Base-by-base conservation (phyloP, 2,888 invertebrate genomes). In the Hirtodrosophila confusa region DNA sequence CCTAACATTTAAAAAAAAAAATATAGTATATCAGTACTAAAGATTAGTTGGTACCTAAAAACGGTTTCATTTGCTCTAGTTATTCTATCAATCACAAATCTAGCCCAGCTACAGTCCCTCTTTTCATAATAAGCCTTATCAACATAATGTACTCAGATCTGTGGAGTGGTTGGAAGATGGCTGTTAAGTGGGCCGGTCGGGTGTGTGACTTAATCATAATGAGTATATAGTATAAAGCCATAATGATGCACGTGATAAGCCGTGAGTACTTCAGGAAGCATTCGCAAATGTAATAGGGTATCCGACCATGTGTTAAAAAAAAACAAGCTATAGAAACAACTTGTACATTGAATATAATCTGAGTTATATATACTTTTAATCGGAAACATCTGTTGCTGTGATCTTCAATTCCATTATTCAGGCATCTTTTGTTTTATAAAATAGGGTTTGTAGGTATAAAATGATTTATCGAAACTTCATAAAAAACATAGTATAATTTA, bases 211-310 rank as follows among this genome's bases (percentile, higher is more conserved):
- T 58, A 64, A 61, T 64, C 35, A 10, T n/a, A 37, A 6, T 44
- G 33, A 10, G 17, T 33, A 27, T 45, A 17, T 5, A 40, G 40
- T 23, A 6, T 3, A 27, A 1, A 33, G 37, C 37, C 43, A 35
- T 29, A n/a, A n/a, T 5, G 17, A 43, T 43, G 24, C 51, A 71
- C 71, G 58, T 72, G 68, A 64, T 63, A 60, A 39, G 29, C 4
- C 8, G 17, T 2, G 8, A 33, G 12, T 35, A 51, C 37, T 44
- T 47, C 3, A 17, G 17, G 12, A 29, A 44, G 39, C 24, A 33
- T 53, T 48, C 2, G 10, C 48, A 11, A 17, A 31, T 33, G 40
- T 40, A 41, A 33, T 12, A 3, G 8, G 1, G 17, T 51, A 41
- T 41, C 24, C 24, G 8, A 23, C 10, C 23, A 41, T 10, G 12